Evolutionary conservation across 2,797 vertebrate species (phyloP).

Genomic region (Atherinosoma microstoma): DNA sequence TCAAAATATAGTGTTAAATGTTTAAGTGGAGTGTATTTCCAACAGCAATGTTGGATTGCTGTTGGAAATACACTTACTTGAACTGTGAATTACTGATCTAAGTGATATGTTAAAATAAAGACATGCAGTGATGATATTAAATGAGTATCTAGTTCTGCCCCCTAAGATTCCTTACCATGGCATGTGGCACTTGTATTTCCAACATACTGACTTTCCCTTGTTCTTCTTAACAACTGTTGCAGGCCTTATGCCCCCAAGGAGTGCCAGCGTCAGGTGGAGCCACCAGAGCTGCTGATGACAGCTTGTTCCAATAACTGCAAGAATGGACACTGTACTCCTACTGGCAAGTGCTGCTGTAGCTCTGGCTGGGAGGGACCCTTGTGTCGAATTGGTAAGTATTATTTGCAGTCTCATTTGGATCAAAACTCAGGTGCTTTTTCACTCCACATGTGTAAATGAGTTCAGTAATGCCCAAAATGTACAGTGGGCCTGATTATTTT

Average conservation of each 20-base stretch:
- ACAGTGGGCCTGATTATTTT: slow-evolving; percentile 7
- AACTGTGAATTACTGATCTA: background rate
- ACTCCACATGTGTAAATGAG: slow-evolving; percentile 14
- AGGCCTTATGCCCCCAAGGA: slow-evolving; percentile 94
- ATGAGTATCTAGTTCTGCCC: background rate
- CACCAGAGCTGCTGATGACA: slow-evolving; percentile 90
- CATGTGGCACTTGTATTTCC: slow-evolving; percentile 11
- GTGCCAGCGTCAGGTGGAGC: slow-evolving; percentile 88
- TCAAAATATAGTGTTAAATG: background rate
- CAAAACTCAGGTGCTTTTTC: slow-evolving; percentile 10
- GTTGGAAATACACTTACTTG: background rate
- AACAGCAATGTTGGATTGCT: background rate
- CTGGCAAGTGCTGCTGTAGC: slow-evolving; percentile 94
- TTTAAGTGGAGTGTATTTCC: slow-evolving; percentile 26
- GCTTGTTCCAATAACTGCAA: slow-evolving; percentile 94
- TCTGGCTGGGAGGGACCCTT: slow-evolving; percentile 96
- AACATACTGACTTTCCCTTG: slow-evolving; percentile 41
- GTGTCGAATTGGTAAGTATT: slow-evolving; percentile 91
- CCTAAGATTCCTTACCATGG: slow-evolving; percentile 11
- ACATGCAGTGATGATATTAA: background rate
- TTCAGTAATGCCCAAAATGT: slow-evolving; percentile 2
- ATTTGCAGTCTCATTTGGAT: slow-evolving; percentile 5
- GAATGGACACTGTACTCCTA: slow-evolving; percentile 95
- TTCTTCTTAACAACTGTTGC: slow-evolving; percentile 45
- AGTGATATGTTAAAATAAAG: background rate